Base-by-base conservation (phyloP, 2,113 vertebrate genomes). In the Otis tarda region DNA sequence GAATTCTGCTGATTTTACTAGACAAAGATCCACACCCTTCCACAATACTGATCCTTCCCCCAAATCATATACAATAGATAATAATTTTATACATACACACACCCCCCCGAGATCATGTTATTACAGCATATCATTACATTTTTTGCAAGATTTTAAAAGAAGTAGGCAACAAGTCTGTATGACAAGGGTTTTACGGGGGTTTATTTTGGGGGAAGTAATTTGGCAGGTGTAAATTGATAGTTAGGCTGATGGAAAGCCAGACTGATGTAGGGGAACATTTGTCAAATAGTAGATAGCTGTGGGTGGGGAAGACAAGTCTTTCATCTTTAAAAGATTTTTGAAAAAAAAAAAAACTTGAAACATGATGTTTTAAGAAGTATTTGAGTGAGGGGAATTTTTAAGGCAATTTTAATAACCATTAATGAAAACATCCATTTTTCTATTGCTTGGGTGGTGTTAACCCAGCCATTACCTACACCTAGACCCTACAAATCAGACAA, bases 221-320 rank as follows among this genome's bases (percentile, higher is more conserved):
- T 30, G 27, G 16, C 27, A 78, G 64, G 53, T 64, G 50, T 24
- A 91, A 89, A 94, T 35, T 60, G 65, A 33, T 64, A 82, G 43
- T 12, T 75, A 75, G 39, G 69, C 43, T 89, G 70, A 92, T 35
- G 13, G 61, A 89, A 94, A 95, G 74, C 23, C 89, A 89, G 73
- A 15, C 43, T 78, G 80, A 79, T 41, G 45, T 31, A 91, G 73
- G 77, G 60, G 53, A 95, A 43, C 30, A 13, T 65, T 87, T 95
- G 87, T 79, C 77, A 89, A 95, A 71, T 3, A 79, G 35, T 35
- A 96, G 52, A 73, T n/a, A 67, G 39, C 64, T 78, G 83, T 95
- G n/a, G 81, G 91, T 79, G 69, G 60, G 22, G 31, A 91, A 91
- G 77, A 75, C 4, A 84, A 89, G 24, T 30, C 45, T 95, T 79